phyloP scores from a whole-genome alignment of 2,888 invertebrate genomes.

The Oscheius onirici region DNA sequence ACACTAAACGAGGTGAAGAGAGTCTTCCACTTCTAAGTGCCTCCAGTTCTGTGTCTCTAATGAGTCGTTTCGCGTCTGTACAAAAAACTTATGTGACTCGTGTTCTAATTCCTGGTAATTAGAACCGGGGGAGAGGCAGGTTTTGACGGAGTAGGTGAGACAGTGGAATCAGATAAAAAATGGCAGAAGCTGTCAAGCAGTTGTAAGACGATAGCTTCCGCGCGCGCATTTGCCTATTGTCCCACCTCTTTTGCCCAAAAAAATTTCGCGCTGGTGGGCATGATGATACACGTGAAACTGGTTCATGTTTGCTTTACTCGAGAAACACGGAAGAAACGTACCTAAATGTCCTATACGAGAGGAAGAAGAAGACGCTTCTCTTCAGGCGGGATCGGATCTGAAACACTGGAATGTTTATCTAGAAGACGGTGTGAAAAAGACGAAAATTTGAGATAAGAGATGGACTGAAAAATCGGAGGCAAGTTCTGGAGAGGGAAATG shows the following conservation, averaged over 20 bases:
- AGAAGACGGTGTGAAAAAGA: not conserved
- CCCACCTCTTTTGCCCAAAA: too few relatives aligned
- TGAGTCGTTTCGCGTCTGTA: not conserved
- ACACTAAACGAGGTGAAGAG: constrained; percentile 7
- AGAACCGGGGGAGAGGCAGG: not conserved
- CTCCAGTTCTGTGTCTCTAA: too few relatives aligned
- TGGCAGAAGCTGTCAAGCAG: not conserved
- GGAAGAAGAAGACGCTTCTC: not conserved
- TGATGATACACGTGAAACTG: not conserved
- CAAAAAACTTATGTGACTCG: not conserved
- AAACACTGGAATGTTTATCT: not conserved
- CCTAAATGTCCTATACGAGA: too few relatives aligned
- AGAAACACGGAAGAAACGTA: not conserved
- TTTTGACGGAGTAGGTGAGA: not conserved
- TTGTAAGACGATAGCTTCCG: not conserved
- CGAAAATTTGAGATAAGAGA: not conserved
- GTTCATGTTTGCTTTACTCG: not conserved
- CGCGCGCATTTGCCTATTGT: not conserved
- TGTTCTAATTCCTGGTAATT: not conserved
- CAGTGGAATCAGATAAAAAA: not conserved
- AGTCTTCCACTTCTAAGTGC: too few relatives aligned
- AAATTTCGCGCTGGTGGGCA: not conserved
- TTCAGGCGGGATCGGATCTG: not conserved
- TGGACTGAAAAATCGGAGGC: not conserved
- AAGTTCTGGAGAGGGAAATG: too few relatives aligned